phyloP scores from a whole-genome alignment of 1,140 invertebrate genomes.

The honey bee (Apis mellifera) region DNA sequence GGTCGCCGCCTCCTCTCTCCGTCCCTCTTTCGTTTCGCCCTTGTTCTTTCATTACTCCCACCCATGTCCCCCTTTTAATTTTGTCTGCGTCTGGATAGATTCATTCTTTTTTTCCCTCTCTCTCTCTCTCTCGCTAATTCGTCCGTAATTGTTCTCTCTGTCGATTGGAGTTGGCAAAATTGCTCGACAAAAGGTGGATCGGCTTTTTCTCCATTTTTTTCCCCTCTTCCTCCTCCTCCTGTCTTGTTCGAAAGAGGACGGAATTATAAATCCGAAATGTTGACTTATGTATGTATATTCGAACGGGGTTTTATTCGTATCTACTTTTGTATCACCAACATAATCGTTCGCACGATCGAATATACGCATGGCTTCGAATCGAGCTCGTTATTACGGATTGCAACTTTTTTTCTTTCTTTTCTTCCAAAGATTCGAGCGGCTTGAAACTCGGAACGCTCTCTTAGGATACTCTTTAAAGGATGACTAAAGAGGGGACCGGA shows the following conservation, averaged over 20 bases:
- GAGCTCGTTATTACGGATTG: neutral
- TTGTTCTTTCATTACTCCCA: slow-evolving; percentile 50
- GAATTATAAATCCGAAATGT: slow-evolving; percentile 12
- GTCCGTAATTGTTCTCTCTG: slow-evolving; percentile 35
- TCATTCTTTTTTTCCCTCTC: slow-evolving; percentile 25
- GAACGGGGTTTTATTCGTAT: slow-evolving; percentile 2
- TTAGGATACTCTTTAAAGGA: slow-evolving; percentile 48
- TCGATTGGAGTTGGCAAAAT: slow-evolving; percentile 18
- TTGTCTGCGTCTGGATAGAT: slow-evolving; percentile 45
- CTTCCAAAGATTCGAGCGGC: slow-evolving; percentile 2
- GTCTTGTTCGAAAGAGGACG: neutral
- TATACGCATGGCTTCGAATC: neutral
- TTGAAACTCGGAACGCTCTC: slow-evolving; percentile 34
- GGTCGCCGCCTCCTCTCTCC: slow-evolving; percentile 31
- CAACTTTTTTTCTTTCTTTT: slow-evolving; percentile 19
- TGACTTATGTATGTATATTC: neutral
- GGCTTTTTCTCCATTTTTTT: neutral
- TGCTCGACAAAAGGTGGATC: slow-evolving; percentile 21
- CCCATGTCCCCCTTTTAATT: slow-evolving; percentile 28
- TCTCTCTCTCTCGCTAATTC: slow-evolving; percentile 17
- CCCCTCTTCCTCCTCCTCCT: no score
- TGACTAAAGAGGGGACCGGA: slow-evolving; percentile 55
- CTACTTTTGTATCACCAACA: neutral
- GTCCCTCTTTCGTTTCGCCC: slow-evolving; percentile 50
- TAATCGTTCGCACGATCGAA: neutral